phyloP scores from a whole-genome alignment of 2,888 invertebrate species.

The Pristionchus maxplancki region DNA sequence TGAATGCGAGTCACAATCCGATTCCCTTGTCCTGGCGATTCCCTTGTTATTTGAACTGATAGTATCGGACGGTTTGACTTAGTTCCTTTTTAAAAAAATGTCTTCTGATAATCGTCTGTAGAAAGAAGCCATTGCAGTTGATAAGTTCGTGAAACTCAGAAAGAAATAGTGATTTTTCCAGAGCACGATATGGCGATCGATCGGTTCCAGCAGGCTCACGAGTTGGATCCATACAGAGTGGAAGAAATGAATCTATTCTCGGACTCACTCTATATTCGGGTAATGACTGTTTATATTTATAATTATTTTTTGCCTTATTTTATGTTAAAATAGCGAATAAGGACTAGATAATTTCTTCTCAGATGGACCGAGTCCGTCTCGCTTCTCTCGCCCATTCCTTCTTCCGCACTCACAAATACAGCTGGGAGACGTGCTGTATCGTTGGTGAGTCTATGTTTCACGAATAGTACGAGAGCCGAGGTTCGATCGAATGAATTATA shows the following conservation, averaged over 20 bases:
- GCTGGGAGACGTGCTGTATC: conserved; percentile 97
- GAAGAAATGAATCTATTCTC: conserved; percentile 98
- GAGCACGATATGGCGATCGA: conserved; percentile 64
- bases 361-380: conserved; percentile 84
- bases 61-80: too few relatives aligned
- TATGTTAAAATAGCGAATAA: background rate
- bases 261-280: conserved; percentile 91
- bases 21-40: too few relatives aligned
- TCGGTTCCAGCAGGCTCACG: conserved; percentile 83
- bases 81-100: too few relatives aligned
- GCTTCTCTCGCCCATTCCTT: conserved; percentile 94
- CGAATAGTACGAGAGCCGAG: background rate
- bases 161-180: conserved; percentile 39
- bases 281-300: conserved; percentile 43
- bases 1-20: too few relatives aligned
- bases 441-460: conserved; percentile 84
- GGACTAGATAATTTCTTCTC: background rate
- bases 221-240: conserved; percentile 89
- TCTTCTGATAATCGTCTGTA: too few relatives aligned
- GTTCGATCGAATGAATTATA: background rate
- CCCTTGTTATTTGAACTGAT: too few relatives aligned
- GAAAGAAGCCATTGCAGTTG: background rate
- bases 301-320: background rate
- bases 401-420: conserved; percentile 94
- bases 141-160: background rate